Conservation (phyloP, 1,140 invertebrate species). For the Mamestra configurata region DNA sequence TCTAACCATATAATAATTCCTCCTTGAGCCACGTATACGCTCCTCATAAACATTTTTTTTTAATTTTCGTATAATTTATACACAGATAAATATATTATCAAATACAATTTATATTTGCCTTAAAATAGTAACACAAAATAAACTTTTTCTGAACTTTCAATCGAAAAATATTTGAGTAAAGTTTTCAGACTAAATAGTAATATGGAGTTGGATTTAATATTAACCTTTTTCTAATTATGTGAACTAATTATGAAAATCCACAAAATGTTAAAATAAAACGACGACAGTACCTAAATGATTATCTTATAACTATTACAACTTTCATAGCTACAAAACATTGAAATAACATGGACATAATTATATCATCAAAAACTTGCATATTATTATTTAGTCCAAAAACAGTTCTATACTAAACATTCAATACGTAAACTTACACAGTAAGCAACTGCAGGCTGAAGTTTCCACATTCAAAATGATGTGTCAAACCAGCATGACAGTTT, state of each 20-base stretch:
- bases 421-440: background rate
- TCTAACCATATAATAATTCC: slow-evolving; percentile 16
- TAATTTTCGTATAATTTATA: slow-evolving; percentile 31
- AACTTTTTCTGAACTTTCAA: slow-evolving; percentile 26
- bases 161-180: slow-evolving; percentile 29
- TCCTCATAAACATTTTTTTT: slow-evolving; percentile 27
- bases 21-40: slow-evolving; percentile 28
- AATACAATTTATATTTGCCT: slow-evolving; percentile 35
- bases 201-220: slow-evolving; percentile 10
- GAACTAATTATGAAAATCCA: background rate
- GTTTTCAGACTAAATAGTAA: slow-evolving; percentile 37
- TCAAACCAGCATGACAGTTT: background rate
- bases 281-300: background rate
- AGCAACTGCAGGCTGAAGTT: background rate
- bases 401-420: slow-evolving; percentile 25
- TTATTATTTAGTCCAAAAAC: slow-evolving; percentile 45
- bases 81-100: slow-evolving; percentile 42
- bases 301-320: background rate
- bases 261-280: background rate
- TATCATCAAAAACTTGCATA: background rate
- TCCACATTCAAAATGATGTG: slow-evolving; percentile 17
- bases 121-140: slow-evolving; percentile 31
- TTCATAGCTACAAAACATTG: slow-evolving; percentile 18
- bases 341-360: background rate
- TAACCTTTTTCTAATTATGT: slow-evolving; percentile 22